Evolutionary conservation across 2,113 vertebrate genomes (phyloP).

Genomic region (Dolichotis patagonum): DNA sequence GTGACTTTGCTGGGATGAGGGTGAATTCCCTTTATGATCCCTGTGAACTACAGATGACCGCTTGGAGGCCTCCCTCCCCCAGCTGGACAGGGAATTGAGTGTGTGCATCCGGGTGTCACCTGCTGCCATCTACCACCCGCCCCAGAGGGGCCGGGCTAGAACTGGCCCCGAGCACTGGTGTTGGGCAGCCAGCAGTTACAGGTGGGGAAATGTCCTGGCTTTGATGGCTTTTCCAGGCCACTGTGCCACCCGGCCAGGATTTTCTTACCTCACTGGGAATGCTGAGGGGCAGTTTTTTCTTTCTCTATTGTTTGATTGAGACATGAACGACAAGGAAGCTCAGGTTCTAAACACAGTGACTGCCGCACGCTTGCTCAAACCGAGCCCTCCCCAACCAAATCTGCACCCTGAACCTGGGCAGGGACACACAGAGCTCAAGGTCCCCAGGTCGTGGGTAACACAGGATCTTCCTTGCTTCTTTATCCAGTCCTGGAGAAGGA

Average conservation of each 20-base stretch:
- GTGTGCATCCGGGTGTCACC: not conserved
- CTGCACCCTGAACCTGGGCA: not conserved
- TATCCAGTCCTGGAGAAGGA: not conserved
- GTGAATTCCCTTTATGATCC: not conserved
- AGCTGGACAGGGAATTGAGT: not conserved
- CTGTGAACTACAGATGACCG: accelerated
- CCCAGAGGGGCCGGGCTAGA: not conserved
- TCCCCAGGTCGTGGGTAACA: not conserved
- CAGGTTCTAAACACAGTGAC: not conserved
- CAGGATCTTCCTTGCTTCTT: not conserved
- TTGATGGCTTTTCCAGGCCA: not conserved
- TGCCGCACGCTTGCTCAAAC: not conserved
- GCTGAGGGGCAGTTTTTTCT: not conserved
- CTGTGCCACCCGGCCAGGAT: not conserved
- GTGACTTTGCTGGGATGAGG: not conserved
- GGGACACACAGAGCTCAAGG: not conserved
- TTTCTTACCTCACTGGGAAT: not conserved
- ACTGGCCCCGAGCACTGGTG: not conserved
- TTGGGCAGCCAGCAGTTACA: accelerated
- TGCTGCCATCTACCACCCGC: not conserved
- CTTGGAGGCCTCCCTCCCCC: not conserved
- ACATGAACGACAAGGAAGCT: not conserved
- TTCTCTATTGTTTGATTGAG: not conserved
- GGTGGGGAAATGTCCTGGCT: not conserved
- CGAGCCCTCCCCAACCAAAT: not conserved